phyloP scores from a whole-genome alignment of 2,888 invertebrate genomes.

The Erpobdella octoculata region DNA sequence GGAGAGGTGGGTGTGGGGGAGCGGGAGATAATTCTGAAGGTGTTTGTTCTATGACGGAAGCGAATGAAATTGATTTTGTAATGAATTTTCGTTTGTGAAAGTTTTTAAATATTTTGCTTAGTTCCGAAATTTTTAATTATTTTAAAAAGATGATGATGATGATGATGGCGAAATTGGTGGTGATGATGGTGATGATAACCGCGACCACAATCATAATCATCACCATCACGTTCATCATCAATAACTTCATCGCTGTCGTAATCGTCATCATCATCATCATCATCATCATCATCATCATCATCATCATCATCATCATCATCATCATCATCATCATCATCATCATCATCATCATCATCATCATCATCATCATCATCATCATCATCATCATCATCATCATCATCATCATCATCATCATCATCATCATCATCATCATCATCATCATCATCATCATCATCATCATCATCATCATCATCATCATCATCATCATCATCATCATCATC shows the following conservation, averaged over 20 bases:
- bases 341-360: background rate
- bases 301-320: background rate
- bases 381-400: background rate
- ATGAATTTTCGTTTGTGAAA: too few relatives aligned
- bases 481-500: background rate
- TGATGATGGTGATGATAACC: background rate
- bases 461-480: background rate
- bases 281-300: background rate
- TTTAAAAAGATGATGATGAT: background rate
- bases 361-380: background rate
- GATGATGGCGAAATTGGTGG: constrained; percentile 6
- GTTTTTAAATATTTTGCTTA: too few relatives aligned
- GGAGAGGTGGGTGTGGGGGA: too few relatives aligned
- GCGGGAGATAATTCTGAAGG: too few relatives aligned
- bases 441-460: background rate
- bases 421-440: background rate
- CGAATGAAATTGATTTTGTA: too few relatives aligned
- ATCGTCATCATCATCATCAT: background rate
- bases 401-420: background rate
- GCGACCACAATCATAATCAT: background rate
- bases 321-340: background rate
- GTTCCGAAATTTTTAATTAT: too few relatives aligned
- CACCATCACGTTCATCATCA: background rate
- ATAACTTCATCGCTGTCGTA: background rate
- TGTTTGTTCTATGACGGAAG: too few relatives aligned